Percentiles rank a stretch among this genome's conserved stretches.
phyloP scores from a whole-genome alignment of 2,888 invertebrate genomes.

The Aspidiotus destructor region DNA sequence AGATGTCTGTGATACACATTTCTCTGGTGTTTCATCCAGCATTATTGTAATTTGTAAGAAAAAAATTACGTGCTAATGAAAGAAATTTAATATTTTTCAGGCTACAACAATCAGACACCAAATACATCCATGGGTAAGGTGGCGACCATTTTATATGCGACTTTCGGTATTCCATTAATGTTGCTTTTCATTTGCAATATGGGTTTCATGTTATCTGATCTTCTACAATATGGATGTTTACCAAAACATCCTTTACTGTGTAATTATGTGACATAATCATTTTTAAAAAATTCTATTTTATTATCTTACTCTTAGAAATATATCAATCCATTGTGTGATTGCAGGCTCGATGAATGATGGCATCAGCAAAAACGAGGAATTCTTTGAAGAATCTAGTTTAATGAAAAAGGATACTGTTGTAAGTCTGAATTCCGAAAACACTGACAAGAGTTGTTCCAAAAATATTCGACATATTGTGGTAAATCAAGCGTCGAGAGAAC shows the following conservation, averaged over 20 bases:
- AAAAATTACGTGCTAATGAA: too few relatives aligned
- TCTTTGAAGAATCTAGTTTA: constrained; percentile 8
- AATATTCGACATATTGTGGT: constrained; percentile 16
- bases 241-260: constrained; percentile 12
- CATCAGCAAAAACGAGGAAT: not conserved
- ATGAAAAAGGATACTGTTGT: constrained; percentile 24
- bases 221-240: constrained; percentile 20
- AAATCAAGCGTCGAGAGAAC: not conserved
- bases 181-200: constrained; percentile 23
- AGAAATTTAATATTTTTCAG: not conserved
- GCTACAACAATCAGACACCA: constrained; percentile 23
- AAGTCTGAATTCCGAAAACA: constrained; percentile 4
- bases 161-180: constrained; percentile 27
- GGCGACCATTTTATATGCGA: constrained; percentile 27
- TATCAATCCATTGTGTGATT: too few relatives aligned
- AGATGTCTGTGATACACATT: too few relatives aligned
- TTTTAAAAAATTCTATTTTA: not conserved
- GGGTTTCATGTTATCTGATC: constrained; percentile 23
- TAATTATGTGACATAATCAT: not conserved
- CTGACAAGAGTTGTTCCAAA: not conserved
- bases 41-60: too few relatives aligned
- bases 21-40: too few relatives aligned
- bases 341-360: not conserved
- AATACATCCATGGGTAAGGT: constrained; percentile 28
- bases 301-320: not conserved